Evolutionary conservation across 2,888 invertebrate genomes (phyloP).

Genomic region (Salticus scenicus): DNA sequence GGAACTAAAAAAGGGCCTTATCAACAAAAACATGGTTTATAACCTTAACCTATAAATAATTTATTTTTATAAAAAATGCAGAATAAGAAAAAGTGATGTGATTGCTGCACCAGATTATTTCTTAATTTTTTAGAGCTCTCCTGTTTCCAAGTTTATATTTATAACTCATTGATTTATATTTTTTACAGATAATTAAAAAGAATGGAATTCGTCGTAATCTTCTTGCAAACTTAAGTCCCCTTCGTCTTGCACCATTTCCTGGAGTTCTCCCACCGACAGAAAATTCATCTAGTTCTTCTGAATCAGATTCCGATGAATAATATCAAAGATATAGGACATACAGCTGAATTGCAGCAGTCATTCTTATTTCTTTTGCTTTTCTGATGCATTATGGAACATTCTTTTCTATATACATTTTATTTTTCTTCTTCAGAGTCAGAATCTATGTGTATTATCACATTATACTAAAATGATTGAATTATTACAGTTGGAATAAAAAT

Average conservation of each 20-base stretch:
- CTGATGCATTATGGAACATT: neutral
- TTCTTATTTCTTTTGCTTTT: conserved; percentile 20
- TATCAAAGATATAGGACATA: conserved; percentile 36
- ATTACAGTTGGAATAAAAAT: conserved; percentile 8
- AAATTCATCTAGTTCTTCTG: conserved; percentile 60
- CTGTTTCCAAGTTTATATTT: too few relatives aligned
- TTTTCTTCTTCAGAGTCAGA: neutral
- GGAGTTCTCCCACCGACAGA: conserved; percentile 59
- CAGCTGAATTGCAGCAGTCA: conserved; percentile 51
- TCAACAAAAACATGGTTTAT: too few relatives aligned
- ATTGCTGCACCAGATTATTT: too few relatives aligned
- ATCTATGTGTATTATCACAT: neutral
- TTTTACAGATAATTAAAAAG: conserved; percentile 46
- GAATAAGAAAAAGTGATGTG: too few relatives aligned
- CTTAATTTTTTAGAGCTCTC: too few relatives aligned
- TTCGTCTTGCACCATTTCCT: conserved; percentile 63
- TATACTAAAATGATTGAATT: neutral
- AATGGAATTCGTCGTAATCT: conserved; percentile 68
- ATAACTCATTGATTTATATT: neutral
- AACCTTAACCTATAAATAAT: too few relatives aligned
- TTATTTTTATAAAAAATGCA: too few relatives aligned
- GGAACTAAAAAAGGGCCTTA: too few relatives aligned
- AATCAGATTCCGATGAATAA: conserved; percentile 67
- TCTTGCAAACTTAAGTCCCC: conserved; percentile 64
- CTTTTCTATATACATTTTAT: neutral